Evolutionary conservation across 2,888 invertebrate genomes (phyloP).

Genomic region (Hydroisotoma schaefferi): DNA sequence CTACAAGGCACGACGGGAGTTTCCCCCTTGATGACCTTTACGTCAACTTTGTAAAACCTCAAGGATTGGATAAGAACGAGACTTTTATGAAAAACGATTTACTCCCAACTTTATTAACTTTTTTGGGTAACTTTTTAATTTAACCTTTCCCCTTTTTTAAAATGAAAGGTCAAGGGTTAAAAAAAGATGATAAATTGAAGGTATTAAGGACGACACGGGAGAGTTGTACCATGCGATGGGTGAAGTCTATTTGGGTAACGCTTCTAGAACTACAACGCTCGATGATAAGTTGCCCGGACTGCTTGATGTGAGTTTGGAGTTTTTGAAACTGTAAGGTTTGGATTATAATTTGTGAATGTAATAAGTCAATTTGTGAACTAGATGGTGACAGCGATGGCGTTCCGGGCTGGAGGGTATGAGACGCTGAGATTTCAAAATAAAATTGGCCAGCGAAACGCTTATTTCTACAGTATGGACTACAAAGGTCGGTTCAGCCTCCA

Average conservation of each 20-base stretch:
- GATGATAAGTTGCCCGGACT: conserved; percentile 37
- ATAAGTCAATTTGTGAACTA: too few relatives aligned
- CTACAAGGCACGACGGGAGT: background rate
- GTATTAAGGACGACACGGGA: conserved; percentile 25
- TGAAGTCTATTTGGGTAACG: conserved; percentile 31
- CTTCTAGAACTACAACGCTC: conserved; percentile 18
- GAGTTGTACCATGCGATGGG: conserved; percentile 35
- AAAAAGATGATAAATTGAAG: conserved; percentile 11
- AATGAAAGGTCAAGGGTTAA: too few relatives aligned
- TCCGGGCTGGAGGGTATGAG: conserved; percentile 12
- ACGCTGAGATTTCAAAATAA: conserved; percentile 6
- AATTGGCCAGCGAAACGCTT: background rate
- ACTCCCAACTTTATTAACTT: conserved; percentile 19
- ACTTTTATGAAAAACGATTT: conserved; percentile 29
- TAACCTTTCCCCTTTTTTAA: background rate
- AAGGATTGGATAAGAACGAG: conserved; percentile 16
- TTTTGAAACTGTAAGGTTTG: background rate
- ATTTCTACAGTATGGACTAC: conserved; percentile 22
- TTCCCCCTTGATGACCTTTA: conserved; percentile 25
- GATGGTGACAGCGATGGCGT: conserved; percentile 11
- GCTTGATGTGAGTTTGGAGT: conserved; percentile 29
- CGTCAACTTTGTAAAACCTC: conserved; percentile 14
- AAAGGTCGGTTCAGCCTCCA: conserved; percentile 21
- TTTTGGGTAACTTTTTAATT: conserved; percentile 20
- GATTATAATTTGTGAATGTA: too few relatives aligned